These are phyloP conservation scores for Drosophila robusta DNA, from an alignment of 2,888 invertebrate species.

Conservation along the genomic window DNA sequence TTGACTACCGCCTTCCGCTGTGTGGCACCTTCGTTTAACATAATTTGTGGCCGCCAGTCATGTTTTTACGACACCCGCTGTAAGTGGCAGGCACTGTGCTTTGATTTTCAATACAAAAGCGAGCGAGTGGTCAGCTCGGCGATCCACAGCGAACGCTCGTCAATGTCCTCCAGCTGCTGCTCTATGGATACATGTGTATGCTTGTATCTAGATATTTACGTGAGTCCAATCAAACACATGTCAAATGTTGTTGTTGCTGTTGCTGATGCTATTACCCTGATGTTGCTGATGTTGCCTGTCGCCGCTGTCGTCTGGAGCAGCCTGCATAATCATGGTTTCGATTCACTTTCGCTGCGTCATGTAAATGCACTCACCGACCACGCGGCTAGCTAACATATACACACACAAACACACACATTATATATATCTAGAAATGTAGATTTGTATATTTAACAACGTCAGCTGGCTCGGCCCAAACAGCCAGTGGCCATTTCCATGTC, in stretches of 20 bases:
- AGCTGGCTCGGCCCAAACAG: constrained; percentile 38
- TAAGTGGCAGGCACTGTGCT: constrained; percentile 48
- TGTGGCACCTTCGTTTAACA: constrained; percentile 66
- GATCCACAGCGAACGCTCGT: constrained; percentile 14
- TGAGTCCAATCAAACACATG: constrained; percentile 72
- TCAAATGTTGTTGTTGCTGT: constrained; percentile 54
- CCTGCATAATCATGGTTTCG: constrained; percentile 68
- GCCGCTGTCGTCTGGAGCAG: constrained; percentile 49
- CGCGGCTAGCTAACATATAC: constrained; percentile 12
- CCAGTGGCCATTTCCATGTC: constrained; percentile 56
- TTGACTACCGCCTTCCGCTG: constrained; percentile 68
- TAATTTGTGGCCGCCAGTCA: constrained; percentile 75
- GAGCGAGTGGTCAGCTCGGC: constrained; percentile 19
- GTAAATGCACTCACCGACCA: constrained; percentile 70
- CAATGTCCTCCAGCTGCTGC: constrained; percentile 29
- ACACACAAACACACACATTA: not conserved
- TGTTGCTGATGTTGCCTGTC: constrained; percentile 68
- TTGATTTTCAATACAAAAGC: constrained; percentile 39
- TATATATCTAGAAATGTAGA: constrained; percentile 9
- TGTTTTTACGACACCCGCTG: constrained; percentile 71
- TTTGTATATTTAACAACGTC: constrained; percentile 30
- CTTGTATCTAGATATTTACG: constrained; percentile 25
- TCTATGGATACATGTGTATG: constrained; percentile 4
- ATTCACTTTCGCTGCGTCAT: constrained; percentile 77
- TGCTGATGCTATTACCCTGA: constrained; percentile 32